Percentiles rank a stretch among this genome's conserved stretches.
Conservation (phyloP, 2,888 invertebrate genomes). For the Clunio marinus region DNA sequence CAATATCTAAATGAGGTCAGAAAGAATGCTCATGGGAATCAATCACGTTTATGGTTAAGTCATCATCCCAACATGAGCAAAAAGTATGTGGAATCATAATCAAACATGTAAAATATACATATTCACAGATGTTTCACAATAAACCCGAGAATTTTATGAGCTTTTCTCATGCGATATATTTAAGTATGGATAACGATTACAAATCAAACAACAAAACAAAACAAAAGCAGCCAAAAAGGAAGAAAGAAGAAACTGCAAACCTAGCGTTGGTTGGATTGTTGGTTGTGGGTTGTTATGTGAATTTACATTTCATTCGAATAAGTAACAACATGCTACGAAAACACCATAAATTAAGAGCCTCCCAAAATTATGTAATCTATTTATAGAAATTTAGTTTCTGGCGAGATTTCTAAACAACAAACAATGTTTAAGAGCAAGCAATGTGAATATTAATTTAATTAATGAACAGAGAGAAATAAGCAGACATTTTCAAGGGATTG, state of each 20-base stretch:
- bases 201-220: not conserved
- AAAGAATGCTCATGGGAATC: not conserved
- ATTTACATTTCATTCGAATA: not conserved
- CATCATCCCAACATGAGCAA: not conserved
- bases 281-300: not conserved
- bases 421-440: not conserved
- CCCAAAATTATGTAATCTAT: not conserved
- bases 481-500: no score
- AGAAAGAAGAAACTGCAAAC: not conserved
- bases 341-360: constrained; percentile 6
- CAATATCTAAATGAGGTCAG: not conserved
- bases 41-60: no score
- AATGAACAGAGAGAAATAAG: not conserved
- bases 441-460: not conserved
- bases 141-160: not conserved
- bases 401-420: no score
- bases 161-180: not conserved
- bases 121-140: constrained; percentile 1
- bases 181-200: not conserved
- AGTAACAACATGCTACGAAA: not conserved
- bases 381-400: not conserved
- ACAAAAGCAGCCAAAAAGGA: not conserved
- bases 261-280: no score
- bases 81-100: no score
- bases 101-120: not conserved